A percentile compares a stretch with the other conserved stretches of the same genome.
These are phyloP conservation scores for Muscicapa comitata DNA, from an alignment of 2,797 vertebrate genomes.

Conservation along the genomic window DNA sequence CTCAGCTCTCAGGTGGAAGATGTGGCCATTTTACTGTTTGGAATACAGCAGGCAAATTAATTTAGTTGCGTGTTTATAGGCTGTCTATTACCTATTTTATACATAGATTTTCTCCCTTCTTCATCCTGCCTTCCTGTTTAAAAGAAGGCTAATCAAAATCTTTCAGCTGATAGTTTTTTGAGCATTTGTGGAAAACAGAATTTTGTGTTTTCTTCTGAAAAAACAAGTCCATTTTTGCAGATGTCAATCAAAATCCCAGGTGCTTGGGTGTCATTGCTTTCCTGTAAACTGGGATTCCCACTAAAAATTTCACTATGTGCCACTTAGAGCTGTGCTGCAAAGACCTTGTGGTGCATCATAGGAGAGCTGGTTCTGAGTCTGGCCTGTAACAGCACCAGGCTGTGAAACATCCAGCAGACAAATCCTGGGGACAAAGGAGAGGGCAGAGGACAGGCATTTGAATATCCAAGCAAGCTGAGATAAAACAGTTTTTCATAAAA, in stretches of 20 bases:
- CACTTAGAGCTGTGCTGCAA: neutral
- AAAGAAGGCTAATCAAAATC: neutral
- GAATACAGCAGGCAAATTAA: neutral
- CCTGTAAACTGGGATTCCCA: neutral
- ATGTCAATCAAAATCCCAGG: fast-evolving
- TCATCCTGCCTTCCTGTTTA: neutral
- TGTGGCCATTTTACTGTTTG: neutral
- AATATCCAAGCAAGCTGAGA: neutral
- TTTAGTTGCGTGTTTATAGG: neutral
- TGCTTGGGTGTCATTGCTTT: neutral
- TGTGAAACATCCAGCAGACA: neutral
- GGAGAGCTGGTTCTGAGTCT: neutral
- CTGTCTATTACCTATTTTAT: neutral
- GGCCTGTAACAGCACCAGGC: fast-evolving
- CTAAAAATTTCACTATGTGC: neutral
- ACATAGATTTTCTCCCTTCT: neutral
- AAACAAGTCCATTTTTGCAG: neutral
- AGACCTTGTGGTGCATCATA: fast-evolving
- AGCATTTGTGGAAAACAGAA: neutral
- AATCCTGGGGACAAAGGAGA: neutral
- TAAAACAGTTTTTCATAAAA: neutral
- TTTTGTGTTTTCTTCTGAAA: neutral
- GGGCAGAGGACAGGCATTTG: neutral
- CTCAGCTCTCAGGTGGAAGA: neutral
- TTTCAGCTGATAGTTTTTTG: neutral